Conservation (phyloP, 2,888 invertebrate genomes). For the Brachyptera risi region DNA sequence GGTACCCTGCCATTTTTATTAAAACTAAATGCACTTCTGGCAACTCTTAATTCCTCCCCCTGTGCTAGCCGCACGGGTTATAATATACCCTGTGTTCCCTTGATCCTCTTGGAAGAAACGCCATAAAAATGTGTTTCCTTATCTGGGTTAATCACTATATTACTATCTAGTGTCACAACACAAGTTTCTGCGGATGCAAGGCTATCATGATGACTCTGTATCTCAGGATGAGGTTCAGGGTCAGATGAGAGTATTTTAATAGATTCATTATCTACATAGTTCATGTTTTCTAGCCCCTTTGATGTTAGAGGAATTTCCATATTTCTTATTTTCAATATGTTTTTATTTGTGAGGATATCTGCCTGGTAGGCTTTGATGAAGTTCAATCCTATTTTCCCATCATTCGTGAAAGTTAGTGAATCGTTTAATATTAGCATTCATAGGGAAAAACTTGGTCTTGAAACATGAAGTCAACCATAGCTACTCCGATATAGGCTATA, state of each 20-base stretch:
- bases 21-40: not conserved
- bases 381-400: not conserved
- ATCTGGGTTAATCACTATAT: too few relatives aligned
- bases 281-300: too few relatives aligned
- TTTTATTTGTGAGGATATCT: not conserved
- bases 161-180: too few relatives aligned
- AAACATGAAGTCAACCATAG: not conserved
- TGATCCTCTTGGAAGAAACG: not conserved
- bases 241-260: too few relatives aligned
- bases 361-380: not conserved
- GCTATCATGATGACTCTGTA: too few relatives aligned
- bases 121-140: not conserved
- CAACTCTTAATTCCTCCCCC: not conserved
- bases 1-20: not conserved
- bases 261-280: too few relatives aligned
- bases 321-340: not conserved
- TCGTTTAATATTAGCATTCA: not conserved
- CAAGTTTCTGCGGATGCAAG: too few relatives aligned
- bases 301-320: too few relatives aligned
- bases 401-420: not conserved
- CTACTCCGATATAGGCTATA: not conserved
- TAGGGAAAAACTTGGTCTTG: not conserved
- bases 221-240: too few relatives aligned
- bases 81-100: not conserved
- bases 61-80: not conserved